Conservation (phyloP, 2,797 vertebrate genomes). For the Catamblyrhynchus diadema region DNA sequence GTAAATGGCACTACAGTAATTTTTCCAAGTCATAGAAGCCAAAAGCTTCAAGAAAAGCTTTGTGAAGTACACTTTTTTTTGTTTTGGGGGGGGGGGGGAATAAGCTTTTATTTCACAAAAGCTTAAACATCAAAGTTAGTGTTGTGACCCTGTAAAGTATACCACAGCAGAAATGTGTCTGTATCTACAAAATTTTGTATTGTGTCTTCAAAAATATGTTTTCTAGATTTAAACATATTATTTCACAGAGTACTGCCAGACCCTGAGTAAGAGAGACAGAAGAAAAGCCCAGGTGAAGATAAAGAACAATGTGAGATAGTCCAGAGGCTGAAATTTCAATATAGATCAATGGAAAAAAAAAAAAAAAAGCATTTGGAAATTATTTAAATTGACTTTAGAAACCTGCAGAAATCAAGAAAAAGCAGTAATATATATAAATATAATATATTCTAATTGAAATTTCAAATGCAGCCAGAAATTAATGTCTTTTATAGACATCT, state of each 20-base stretch:
- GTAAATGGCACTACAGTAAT: not conserved
- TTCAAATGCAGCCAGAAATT: constrained; percentile 43
- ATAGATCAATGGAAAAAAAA: not conserved
- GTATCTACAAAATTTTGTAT: not conserved
- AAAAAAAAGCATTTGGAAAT: not conserved
- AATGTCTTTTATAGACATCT: constrained; percentile 53
- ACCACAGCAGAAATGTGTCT: not conserved
- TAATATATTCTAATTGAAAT: not conserved
- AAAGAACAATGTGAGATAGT: not conserved
- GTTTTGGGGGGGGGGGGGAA: not conserved
- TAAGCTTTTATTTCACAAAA: not conserved
- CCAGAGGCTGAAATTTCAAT: not conserved
- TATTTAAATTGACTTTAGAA: not conserved
- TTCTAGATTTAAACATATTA: not conserved
- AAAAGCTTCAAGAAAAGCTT: not conserved
- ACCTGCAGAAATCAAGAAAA: not conserved
- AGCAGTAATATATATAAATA: not conserved
- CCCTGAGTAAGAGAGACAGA: not conserved
- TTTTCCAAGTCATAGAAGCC: not conserved
- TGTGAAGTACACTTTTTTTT: not conserved
- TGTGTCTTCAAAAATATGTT: not conserved
- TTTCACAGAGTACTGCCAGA: not conserved
- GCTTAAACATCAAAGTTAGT: not conserved
- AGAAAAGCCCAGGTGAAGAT: not conserved
- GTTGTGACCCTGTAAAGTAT: not conserved